Conservation (phyloP, 2,797 vertebrate species). For the Liasis olivaceus region DNA sequence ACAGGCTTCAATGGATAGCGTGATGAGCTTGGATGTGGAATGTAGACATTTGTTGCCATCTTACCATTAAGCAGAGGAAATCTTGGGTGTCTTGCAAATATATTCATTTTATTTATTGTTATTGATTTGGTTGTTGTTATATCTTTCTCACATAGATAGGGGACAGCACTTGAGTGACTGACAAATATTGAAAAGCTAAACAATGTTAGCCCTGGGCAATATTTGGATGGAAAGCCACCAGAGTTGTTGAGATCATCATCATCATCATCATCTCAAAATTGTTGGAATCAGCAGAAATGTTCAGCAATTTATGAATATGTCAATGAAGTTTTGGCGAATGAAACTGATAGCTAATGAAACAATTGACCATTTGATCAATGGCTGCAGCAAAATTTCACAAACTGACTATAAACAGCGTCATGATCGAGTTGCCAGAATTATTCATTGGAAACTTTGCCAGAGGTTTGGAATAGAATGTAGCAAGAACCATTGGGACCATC, state of each 20-base stretch:
- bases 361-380: too few species aligned
- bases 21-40: not conserved
- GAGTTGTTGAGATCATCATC: not conserved
- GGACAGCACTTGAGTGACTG: not conserved
- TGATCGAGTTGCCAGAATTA: too few species aligned
- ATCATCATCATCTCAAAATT: not conserved
- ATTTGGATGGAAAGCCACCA: not conserved
- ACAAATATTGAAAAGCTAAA: not conserved
- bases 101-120: not conserved
- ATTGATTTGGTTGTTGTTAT: not conserved
- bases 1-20: not conserved
- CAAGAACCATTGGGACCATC: too few species aligned
- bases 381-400: too few species aligned
- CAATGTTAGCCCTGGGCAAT: not conserved
- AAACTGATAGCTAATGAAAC: too few species aligned
- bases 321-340: too few species aligned
- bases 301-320: too few species aligned
- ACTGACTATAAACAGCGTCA: too few species aligned
- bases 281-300: too few species aligned
- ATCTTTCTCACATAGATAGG: not conserved
- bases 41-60: not conserved
- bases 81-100: not conserved
- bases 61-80: not conserved
- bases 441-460: too few species aligned
- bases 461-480: too few species aligned